These are phyloP conservation scores for Craseonycteris thonglongyai DNA, from an alignment of 2,113 vertebrate genomes.

Conservation along the genomic window DNA sequence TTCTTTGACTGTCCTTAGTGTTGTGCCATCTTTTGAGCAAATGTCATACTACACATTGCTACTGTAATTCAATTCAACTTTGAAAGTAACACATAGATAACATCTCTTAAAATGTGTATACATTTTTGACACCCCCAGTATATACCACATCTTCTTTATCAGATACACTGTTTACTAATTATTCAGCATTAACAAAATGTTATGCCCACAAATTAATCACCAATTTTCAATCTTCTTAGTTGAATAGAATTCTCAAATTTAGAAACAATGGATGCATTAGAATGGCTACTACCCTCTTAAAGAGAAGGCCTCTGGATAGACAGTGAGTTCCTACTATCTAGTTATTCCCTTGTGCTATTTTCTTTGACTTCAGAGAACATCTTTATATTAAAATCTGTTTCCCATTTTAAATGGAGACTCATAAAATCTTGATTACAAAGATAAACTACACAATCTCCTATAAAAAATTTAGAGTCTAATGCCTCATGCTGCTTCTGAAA, in stretches of 20 bases:
- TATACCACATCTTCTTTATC: too few species aligned
- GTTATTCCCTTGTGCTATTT: not conserved
- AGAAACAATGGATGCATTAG: constrained; percentile 2
- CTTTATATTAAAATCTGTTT: constrained; percentile 20
- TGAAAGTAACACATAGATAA: too few species aligned
- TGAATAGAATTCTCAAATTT: constrained; percentile 11
- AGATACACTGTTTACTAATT: not conserved
- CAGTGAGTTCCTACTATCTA: not conserved
- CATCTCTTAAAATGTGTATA: too few species aligned
- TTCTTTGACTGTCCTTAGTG: too few species aligned
- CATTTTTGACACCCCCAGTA: too few species aligned
- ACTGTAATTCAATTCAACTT: too few species aligned
- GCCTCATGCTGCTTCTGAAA: not conserved
- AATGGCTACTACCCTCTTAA: not conserved
- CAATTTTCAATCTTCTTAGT: not conserved
- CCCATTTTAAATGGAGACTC: not conserved
- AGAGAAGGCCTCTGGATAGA: not conserved
- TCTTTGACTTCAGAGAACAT: not conserved
- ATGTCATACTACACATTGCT: too few species aligned
- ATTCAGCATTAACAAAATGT: constrained; percentile 7
- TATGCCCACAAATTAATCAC: constrained; percentile 13
- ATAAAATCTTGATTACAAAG: constrained; percentile 7
- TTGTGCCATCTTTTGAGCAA: too few species aligned
- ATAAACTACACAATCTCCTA: constrained; percentile 19
- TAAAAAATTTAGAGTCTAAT: not conserved